Evolutionary conservation across 2,113 vertebrate genomes (phyloP), one percentile per base, ranked within the genome.

Genomic region (Manacus vitellinus): DNA sequence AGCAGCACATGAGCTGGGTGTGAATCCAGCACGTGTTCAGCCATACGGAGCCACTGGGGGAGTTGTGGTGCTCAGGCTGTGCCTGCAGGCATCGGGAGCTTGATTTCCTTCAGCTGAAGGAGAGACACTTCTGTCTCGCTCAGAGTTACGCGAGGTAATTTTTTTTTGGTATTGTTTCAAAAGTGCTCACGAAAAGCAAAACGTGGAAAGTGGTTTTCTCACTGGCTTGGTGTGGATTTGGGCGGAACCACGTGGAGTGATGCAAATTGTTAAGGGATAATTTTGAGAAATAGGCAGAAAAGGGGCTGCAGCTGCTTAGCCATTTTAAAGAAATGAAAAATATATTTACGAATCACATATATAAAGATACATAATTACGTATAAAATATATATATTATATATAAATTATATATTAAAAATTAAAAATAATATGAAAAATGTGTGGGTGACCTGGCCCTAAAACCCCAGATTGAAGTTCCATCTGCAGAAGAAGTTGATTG

Each of bases 161-260:
- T 6, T 27, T 15, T 16, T 51, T 67, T 27, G 39, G 39, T 39
- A 10, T 25, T 25, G 27, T 49, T 81, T 35, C 31, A 25, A 55
- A 51, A 63, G 44, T 8, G 6, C 24, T 43, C 56, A 20, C 47
- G 25, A 58, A 58, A 95, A 59, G 20, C 6, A 46, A 52, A 76
- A 21, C 2, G 2, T 18, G 37, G 70, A 18, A 65, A 61, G 71
- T 22, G 61, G 2, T 74, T 66, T 58, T 17, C 23, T 2, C 16
- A 9, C 39, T 21, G n/a, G 20, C 39, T 21, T 7, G 37, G 8
- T 4, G 2, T 6, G 25, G 68, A 4, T 49, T 86, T 81, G 92
- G 54, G 63, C 31, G 41, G 67, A 5, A 58, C 56, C 35, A 4
- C 0, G 0, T 0, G 11, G 11, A 25, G 14, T 3, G 31, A 28